Evolutionary conservation across 2,113 vertebrate genomes (phyloP).

Genomic region (Chrysochloris asiatica): DNA sequence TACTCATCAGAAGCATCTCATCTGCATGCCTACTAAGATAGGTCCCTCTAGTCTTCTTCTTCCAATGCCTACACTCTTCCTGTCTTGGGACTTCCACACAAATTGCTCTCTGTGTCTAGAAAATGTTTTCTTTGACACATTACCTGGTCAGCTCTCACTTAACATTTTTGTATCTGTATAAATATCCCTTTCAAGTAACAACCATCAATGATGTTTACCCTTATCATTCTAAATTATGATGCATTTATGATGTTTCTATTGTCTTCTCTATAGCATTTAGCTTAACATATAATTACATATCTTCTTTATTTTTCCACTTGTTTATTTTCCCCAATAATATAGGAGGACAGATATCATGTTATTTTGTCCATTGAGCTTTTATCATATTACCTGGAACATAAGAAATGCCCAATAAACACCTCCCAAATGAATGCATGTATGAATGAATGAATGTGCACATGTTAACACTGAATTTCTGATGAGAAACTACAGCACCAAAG

Average conservation of each 20-base stretch:
- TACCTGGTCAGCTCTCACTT: neutral
- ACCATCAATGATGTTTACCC: neutral
- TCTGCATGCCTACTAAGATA: accelerated
- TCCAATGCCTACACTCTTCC: neutral
- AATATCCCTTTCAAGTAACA: neutral
- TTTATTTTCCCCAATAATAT: neutral
- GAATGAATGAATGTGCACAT: neutral
- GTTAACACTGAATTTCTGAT: neutral
- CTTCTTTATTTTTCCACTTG: neutral
- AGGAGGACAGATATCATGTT: neutral
- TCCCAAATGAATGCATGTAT: neutral
- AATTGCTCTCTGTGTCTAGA: neutral
- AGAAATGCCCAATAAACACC: neutral
- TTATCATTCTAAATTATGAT: neutral
- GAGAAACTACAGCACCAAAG: neutral
- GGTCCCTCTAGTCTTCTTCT: neutral
- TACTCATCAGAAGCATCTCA: no score
- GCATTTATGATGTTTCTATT: neutral
- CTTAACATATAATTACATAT: neutral
- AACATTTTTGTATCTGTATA: neutral
- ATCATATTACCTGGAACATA: neutral
- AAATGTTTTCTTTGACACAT: neutral
- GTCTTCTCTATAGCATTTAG: neutral
- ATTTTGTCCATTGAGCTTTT: neutral
- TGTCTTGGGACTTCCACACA: neutral